A percentile compares a stretch with the other conserved stretches of the same genome.
phyloP scores from a whole-genome alignment of 2,113 vertebrate species.

The Scatophagus argus region DNA sequence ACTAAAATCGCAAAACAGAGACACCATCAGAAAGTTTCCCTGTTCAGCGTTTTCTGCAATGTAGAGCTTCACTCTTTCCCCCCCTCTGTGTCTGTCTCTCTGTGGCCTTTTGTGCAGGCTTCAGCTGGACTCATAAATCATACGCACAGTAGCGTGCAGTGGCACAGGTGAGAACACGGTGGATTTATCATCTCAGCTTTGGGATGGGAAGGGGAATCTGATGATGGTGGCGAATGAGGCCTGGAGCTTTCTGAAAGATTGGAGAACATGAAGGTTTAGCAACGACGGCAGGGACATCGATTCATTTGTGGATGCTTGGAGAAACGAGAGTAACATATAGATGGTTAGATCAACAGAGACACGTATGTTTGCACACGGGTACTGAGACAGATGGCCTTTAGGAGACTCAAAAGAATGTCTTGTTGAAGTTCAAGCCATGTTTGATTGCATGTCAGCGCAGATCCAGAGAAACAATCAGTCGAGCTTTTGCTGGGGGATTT shows the following conservation, averaged over 20 bases:
- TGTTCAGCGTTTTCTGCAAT: constrained; percentile 52
- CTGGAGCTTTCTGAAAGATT: constrained; percentile 32
- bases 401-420: constrained; percentile 34
- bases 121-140: constrained; percentile 75
- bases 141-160: constrained; percentile 40
- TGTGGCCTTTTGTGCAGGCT: constrained; percentile 67
- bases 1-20: constrained; percentile 53
- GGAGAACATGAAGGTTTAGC: constrained; percentile 22
- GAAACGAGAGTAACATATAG: constrained; percentile 18
- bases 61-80: not conserved
- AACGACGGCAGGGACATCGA: constrained; percentile 25
- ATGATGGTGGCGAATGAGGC: constrained; percentile 39
- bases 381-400: constrained; percentile 43
- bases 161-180: constrained; percentile 63
- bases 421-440: constrained; percentile 40
- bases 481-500: constrained; percentile 31
- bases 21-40: constrained; percentile 55
- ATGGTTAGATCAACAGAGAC: constrained; percentile 27
- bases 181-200: constrained; percentile 69
- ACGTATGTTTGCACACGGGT: not conserved
- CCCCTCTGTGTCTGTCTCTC: constrained; percentile 39
- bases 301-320: constrained; percentile 36
- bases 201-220: constrained; percentile 24
- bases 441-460: constrained; percentile 39
- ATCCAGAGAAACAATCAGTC: constrained; percentile 58